Base-by-base conservation (phyloP, 2,113 vertebrate genomes). In the Terrapene triunguis region DNA sequence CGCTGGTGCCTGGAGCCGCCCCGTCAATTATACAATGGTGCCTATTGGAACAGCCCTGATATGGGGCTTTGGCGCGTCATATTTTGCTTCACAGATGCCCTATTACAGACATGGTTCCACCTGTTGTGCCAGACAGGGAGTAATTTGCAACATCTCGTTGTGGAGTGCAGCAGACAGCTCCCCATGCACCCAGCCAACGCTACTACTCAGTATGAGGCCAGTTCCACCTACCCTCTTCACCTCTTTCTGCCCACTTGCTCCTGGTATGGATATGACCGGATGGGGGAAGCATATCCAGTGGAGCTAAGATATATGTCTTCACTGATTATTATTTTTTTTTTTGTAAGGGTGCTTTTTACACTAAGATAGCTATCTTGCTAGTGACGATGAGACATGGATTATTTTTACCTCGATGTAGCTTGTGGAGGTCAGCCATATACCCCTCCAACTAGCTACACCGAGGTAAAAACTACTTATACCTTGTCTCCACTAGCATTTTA, bases 21-120 rank as follows among this genome's bases (percentile, higher is more conserved):
- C 44, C 44, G 44, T 44, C 44, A 44, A 44, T 44, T 6, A 44
- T 44, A 44, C 44, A 44, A 44, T 94, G 5, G 1, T 72, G 87
- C 80, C 81, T 80, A 55, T 82, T 84, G 65, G 84, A 29, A 8
- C 0, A 29, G 16, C 22, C 51, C 42, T 25, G 54, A 1, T 12
- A 1, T 2, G 54, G 87, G 84, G 10, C 2, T 16, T 55, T 10
- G 10, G 44, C 35, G 1, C 4, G 0, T 17, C 8, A 32, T 57
- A 0, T 48, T n/a, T 74, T 47, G 79, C n/a, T 48, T 59, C 76
- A 19, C 81, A 19, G 47, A 1, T 0, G 0, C 29, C n/a, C 50
- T 3, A 0, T n/a, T 44, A 21, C 2, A 25, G 51, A 87, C 48
- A 72, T 50, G 78, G 25, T 69, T 96, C 10, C 13, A 84, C 32